A percentile compares a stretch with the other conserved stretches of the same genome.
phyloP scores from a whole-genome alignment of 2,113 vertebrate species.

The Tachysurus fulvidraco region DNA sequence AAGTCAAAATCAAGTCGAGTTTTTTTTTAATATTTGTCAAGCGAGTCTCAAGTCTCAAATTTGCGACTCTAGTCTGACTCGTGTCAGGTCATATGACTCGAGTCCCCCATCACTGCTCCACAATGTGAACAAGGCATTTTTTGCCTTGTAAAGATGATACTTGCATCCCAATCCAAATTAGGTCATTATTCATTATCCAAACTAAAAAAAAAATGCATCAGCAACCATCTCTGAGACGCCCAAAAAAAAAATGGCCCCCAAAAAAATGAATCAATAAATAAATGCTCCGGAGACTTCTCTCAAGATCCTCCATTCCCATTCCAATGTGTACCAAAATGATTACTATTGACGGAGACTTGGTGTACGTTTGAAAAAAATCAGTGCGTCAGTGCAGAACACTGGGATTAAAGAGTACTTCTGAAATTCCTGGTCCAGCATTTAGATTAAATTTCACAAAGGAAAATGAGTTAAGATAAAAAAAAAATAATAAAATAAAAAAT shows the following conservation, averaged over 20 bases:
- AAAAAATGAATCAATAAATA: too few species aligned
- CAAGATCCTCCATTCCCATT: background rate
- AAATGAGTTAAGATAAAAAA: conserved; percentile 6
- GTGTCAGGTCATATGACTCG: too few species aligned
- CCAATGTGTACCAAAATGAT: background rate
- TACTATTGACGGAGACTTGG: background rate
- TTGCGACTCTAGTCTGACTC: too few species aligned
- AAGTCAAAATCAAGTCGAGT: too few species aligned
- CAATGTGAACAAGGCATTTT: too few species aligned
- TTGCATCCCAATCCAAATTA: background rate
- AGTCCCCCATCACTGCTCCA: too few species aligned
- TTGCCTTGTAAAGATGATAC: too few species aligned
- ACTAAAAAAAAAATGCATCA: background rate
- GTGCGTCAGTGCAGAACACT: background rate
- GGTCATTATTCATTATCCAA: background rate
- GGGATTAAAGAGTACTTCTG: background rate
- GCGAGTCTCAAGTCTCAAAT: too few species aligned
- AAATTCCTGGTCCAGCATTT: background rate
- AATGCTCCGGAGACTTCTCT: background rate
- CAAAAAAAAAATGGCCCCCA: too few species aligned
- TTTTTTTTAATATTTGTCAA: too few species aligned
- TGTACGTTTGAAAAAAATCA: background rate
- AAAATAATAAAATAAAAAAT: background rate
- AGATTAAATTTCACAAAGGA: conserved; percentile 6
- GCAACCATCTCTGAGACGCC: too few species aligned